These are phyloP conservation scores for Hyles lineata DNA, from an alignment of 2,888 invertebrate genomes.

Conservation along the genomic window DNA sequence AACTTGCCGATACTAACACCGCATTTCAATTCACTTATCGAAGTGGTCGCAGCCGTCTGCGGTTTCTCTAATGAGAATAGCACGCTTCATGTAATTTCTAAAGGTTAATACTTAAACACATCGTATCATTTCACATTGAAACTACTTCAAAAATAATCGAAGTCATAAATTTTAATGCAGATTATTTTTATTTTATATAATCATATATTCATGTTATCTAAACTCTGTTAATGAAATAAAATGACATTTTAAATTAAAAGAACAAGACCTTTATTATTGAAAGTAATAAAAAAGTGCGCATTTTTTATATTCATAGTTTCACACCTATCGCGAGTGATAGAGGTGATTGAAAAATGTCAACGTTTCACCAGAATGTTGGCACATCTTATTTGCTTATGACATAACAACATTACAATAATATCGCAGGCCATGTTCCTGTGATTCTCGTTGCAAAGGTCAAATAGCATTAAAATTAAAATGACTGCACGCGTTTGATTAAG, in stretches of 20 bases:
- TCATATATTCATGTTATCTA: too few species aligned
- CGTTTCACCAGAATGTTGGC: too few species aligned
- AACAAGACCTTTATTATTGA: too few species aligned
- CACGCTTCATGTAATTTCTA: background rate
- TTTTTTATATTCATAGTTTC: too few species aligned
- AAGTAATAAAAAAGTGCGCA: too few species aligned
- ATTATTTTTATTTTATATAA: too few species aligned
- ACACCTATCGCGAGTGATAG: too few species aligned
- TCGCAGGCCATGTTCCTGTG: background rate
- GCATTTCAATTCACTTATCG: background rate
- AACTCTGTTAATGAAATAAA: too few species aligned
- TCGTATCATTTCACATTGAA: background rate
- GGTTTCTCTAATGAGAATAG: slow-evolving; percentile 4
- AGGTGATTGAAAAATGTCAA: too few species aligned
- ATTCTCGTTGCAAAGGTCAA: background rate
- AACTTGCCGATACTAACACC: background rate
- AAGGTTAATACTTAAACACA: background rate
- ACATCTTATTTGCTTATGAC: background rate
- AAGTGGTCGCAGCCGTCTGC: background rate
- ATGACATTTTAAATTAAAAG: too few species aligned
- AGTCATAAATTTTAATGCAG: background rate
- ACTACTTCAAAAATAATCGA: slow-evolving; percentile 2
- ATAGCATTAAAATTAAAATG: background rate
- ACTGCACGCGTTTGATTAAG: background rate
- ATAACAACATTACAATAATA: background rate